Evolutionary conservation across 2,797 vertebrate species (phyloP).

Genomic region (Xiphophorus birchmanni): DNA sequence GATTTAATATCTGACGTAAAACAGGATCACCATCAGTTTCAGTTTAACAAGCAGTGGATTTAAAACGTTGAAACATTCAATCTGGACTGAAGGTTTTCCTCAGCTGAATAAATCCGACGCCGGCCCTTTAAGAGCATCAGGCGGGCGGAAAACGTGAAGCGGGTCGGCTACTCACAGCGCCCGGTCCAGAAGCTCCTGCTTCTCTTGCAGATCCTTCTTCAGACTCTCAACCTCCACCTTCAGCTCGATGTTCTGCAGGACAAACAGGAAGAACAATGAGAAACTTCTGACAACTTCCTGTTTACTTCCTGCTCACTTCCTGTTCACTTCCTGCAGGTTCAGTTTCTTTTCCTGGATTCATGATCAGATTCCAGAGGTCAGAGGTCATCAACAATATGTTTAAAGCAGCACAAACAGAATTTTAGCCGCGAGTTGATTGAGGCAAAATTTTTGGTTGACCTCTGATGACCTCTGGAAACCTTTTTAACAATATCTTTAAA

Average conservation of each 20-base stretch:
- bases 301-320: too few relatives aligned
- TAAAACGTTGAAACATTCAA: neutral
- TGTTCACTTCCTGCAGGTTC: too few relatives aligned
- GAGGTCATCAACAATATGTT: too few relatives aligned
- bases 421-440: too few relatives aligned
- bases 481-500: too few relatives aligned
- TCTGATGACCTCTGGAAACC: too few relatives aligned
- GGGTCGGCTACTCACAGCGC: conserved; percentile 82
- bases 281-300: too few relatives aligned
- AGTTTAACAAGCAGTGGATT: neutral
- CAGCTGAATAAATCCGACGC: conserved; percentile 18
- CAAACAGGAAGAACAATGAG: neutral
- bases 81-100: neutral
- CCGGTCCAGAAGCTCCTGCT: conserved; percentile 84
- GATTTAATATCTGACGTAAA: neutral
- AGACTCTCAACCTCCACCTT: conserved; percentile 94
- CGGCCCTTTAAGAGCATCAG: neutral
- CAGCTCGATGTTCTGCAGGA: conserved; percentile 90
- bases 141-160: too few relatives aligned
- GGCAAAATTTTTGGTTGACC: too few relatives aligned
- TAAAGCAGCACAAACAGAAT: too few relatives aligned
- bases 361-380: too few relatives aligned
- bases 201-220: conserved; percentile 91
- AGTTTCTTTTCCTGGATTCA: too few relatives aligned
- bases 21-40: neutral